phyloP scores from a whole-genome alignment of 2,888 invertebrate genomes.

The Athalia cordata region DNA sequence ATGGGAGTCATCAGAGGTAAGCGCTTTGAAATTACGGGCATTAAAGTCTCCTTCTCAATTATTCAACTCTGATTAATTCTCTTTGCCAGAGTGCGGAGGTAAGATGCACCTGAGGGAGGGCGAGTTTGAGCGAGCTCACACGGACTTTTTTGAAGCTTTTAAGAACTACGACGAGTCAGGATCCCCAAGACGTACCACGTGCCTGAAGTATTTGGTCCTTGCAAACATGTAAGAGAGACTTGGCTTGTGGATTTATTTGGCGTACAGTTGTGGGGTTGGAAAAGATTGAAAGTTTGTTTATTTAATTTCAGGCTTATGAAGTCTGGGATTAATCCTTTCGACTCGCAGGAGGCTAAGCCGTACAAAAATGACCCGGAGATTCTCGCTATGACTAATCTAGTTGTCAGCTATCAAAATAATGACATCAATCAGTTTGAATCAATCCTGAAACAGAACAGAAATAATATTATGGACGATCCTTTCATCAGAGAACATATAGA shows the following conservation, averaged over 20 bases:
- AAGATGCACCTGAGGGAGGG: conserved; percentile 99
- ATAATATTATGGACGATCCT: conserved; percentile 99
- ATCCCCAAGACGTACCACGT: conserved; percentile 95
- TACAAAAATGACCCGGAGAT: conserved; percentile 99
- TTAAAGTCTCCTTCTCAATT: conserved; percentile 19
- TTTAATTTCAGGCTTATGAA: conserved; percentile 90
- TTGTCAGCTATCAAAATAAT: conserved; percentile 97
- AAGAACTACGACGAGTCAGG: conserved; percentile 99
- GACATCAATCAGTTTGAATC: conserved; percentile 98
- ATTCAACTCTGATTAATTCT: conserved; percentile 14
- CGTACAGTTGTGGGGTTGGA: not conserved
- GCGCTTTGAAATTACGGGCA: not conserved
- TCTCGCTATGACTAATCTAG: conserved; percentile 98
- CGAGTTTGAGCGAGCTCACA: conserved; percentile 99
- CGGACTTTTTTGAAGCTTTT: conserved; percentile 99
- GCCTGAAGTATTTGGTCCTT: conserved; percentile 97
- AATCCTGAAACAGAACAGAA: conserved; percentile 93
- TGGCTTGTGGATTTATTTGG: conserved; percentile 19
- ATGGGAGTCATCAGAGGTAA: conserved; percentile 98
- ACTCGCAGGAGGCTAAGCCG: conserved; percentile 99
- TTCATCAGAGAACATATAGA: conserved; percentile 99
- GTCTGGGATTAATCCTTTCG: conserved; percentile 99
- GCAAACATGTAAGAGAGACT: conserved; percentile 93
- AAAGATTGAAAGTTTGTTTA: conserved; percentile 2
- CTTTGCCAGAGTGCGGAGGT: conserved; percentile 92